phyloP scores from a whole-genome alignment of 2,888 invertebrate species.

The Drosophila meridionalis region DNA sequence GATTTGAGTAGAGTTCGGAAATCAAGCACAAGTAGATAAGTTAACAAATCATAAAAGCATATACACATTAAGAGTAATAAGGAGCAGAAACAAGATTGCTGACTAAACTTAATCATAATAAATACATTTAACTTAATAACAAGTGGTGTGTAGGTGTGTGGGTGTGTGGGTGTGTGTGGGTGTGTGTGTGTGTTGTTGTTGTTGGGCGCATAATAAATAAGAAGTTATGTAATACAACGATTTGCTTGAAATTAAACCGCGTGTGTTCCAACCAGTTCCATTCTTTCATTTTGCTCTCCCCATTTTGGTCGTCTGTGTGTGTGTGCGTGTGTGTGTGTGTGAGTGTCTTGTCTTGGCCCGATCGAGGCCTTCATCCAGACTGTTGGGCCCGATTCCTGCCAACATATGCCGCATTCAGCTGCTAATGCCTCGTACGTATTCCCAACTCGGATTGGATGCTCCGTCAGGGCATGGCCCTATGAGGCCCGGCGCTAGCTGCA shows the following conservation, averaged over 20 bases:
- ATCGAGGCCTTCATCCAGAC: conserved; percentile 5
- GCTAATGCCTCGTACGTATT: neutral
- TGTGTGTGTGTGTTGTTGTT: neutral
- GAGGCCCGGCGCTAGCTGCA: conserved; percentile 49
- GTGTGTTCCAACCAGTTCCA: conserved; percentile 11
- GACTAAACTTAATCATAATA: conserved; percentile 67
- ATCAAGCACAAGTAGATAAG: conserved; percentile 1
- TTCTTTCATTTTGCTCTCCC: conserved; percentile 28
- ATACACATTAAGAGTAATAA: conserved; percentile 19
- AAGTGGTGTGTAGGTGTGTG: conserved; percentile 36
- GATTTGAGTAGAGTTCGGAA: conserved; percentile 32
- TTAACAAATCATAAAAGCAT: conserved; percentile 25
- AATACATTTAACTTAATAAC: conserved; percentile 72
- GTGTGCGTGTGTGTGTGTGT: conserved; percentile 20
- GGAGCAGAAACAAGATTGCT: conserved; percentile 47
- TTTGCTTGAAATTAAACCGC: conserved; percentile 23
- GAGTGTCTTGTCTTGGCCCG: neutral
- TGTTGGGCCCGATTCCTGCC: neutral
- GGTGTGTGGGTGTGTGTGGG: conserved; percentile 20
- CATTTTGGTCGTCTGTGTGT: conserved; percentile 57
- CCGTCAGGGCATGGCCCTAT: conserved; percentile 9
- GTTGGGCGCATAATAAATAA: conserved; percentile 66
- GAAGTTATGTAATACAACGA: conserved; percentile 52
- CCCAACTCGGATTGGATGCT: neutral
- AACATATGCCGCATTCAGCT: neutral